Evolutionary conservation across 2,888 invertebrate genomes (phyloP).

Genomic region (Plemyria rubiginata): DNA sequence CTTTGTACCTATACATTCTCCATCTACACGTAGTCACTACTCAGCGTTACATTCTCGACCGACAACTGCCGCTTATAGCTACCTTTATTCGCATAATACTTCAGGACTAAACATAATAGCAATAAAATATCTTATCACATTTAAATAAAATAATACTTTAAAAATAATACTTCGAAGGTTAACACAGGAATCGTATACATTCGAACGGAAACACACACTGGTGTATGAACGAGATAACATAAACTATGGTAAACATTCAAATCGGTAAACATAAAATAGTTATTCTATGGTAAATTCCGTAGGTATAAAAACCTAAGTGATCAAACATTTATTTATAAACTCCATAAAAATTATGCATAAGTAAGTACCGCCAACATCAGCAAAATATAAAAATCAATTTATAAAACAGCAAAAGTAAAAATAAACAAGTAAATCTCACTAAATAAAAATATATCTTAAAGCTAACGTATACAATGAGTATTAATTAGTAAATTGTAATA

Average conservation of each 20-base stretch:
- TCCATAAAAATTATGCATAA: slow-evolving; percentile 32
- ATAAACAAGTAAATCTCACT: slow-evolving; percentile 73
- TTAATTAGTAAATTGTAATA: slow-evolving; percentile 76
- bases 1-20: slow-evolving; percentile 81
- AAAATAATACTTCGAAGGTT: slow-evolving; percentile 79
- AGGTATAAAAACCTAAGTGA: slow-evolving; percentile 35
- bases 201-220: slow-evolving; percentile 46
- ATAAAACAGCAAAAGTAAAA: slow-evolving; percentile 57
- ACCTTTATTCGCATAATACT: slow-evolving; percentile 76
- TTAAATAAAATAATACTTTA: slow-evolving; percentile 80
- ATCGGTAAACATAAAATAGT: slow-evolving; percentile 53
- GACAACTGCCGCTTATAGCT: slow-evolving; percentile 73
- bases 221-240: slow-evolving; percentile 39
- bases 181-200: slow-evolving; percentile 79
- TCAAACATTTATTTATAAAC: slow-evolving; percentile 27
- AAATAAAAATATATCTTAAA: slow-evolving; percentile 70
- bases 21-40: slow-evolving; percentile 74
- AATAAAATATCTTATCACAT: slow-evolving; percentile 81
- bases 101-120: slow-evolving; percentile 70
- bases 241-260: slow-evolving; percentile 60
- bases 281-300: slow-evolving; percentile 38
- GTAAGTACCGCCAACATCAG: slow-evolving; percentile 39
- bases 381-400: slow-evolving; percentile 39
- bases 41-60: slow-evolving; percentile 74
- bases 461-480: slow-evolving; percentile 83